Evolutionary conservation across 1,140 invertebrate species (phyloP).

Genomic region (Eriosoma lanigerum): DNA sequence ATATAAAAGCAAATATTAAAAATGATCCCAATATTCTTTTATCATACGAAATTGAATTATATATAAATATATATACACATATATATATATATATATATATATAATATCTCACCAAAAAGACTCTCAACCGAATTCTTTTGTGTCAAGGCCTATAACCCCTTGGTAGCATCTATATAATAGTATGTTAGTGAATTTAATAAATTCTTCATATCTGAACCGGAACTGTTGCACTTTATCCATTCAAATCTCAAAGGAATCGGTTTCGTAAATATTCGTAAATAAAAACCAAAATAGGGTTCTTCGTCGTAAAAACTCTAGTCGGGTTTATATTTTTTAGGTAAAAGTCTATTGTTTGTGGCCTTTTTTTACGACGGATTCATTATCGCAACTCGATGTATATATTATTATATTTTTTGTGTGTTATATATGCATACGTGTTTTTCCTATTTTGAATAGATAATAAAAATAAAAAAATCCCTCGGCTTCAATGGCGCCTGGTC

Average conservation of each 20-base stretch:
- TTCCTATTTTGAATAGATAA: constrained; percentile 49
- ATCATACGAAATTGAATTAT: background rate
- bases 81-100: constrained; percentile 1
- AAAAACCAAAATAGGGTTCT: constrained; percentile 40
- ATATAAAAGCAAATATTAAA: background rate
- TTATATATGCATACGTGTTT: constrained; percentile 28
- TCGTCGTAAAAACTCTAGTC: constrained; percentile 26
- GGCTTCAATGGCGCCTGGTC: constrained; percentile 10
- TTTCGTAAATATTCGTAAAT: constrained; percentile 41
- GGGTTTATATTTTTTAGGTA: constrained; percentile 32
- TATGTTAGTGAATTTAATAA: constrained; percentile 32
- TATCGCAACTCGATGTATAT: background rate
- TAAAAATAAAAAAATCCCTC: constrained; percentile 37
- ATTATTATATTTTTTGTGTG: background rate
- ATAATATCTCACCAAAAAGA: background rate
- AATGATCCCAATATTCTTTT: background rate
- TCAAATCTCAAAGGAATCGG: constrained; percentile 42
- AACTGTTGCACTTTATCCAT: constrained; percentile 42
- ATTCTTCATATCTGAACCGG: constrained; percentile 16
- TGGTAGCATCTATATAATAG: background rate
- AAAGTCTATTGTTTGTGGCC: constrained; percentile 42
- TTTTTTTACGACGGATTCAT: constrained; percentile 49
- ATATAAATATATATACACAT: background rate
- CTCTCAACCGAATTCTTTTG: background rate
- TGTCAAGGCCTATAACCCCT: constrained; percentile 3